phyloP scores from a whole-genome alignment of 2,113 vertebrate genomes.

The Mirza zaza region DNA sequence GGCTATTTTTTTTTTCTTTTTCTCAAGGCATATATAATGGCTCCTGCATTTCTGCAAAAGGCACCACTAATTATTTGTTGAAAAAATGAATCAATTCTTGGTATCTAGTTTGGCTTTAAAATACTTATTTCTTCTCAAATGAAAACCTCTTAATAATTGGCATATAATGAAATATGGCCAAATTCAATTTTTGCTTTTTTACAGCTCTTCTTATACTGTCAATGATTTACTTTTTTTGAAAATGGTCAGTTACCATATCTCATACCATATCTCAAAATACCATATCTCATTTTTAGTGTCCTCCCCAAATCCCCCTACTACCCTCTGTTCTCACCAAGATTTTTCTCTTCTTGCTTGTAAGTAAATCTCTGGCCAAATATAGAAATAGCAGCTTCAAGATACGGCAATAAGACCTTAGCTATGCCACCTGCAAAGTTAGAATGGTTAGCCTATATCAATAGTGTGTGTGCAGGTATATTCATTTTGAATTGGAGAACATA shows the following conservation, averaged over 20 bases:
- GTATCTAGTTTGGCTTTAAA: not conserved
- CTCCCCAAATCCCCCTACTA: too few species aligned
- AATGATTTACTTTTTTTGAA: not conserved
- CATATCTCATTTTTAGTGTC: not conserved
- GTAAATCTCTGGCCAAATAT: not conserved
- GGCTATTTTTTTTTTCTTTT: not conserved
- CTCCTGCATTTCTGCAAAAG: not conserved
- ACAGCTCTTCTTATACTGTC: not conserved
- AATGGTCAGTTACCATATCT: not conserved
- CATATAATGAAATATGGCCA: not conserved
- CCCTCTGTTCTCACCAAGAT: not conserved
- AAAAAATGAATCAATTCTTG: not conserved
- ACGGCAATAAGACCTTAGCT: not conserved
- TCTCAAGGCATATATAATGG: not conserved
- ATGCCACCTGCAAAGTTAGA: not conserved
- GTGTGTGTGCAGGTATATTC: not conserved
- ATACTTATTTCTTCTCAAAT: not conserved
- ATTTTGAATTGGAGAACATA: not conserved
- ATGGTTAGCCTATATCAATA: not conserved
- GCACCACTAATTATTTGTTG: not conserved
- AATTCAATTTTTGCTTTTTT: not conserved
- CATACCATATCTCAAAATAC: not conserved
- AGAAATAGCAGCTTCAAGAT: not conserved
- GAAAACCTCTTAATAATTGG: not conserved
- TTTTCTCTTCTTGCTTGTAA: not conserved